Evolutionary conservation across 2,888 invertebrate species (phyloP), one percentile per base, ranked within the genome.

Genomic region (Caenorhabditis doughertyi): DNA sequence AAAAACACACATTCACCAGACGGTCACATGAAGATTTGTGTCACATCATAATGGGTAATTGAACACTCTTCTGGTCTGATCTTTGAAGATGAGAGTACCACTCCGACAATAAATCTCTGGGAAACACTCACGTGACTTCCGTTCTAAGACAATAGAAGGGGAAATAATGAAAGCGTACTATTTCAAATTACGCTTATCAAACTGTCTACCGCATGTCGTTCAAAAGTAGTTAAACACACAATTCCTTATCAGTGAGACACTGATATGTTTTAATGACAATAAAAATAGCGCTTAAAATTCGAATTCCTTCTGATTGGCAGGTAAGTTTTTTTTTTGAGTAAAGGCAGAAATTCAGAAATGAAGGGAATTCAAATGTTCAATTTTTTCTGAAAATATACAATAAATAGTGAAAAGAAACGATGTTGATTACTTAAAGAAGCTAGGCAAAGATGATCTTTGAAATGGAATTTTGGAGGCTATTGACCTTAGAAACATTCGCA

Each of bases 31-130:
- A 51, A 29, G 32, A 49, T 60, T 27, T 21, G 71, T 51, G 60
- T 51, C 72, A 62, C 47, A 29, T 70, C 56, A 70, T 56, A 44
- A 42, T 71, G 72, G 72, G 39, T 62, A 51, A 62, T 72, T 72
- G 51, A 60, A 72, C 68, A 55, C 27, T 16, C 32, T 25, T 56
- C 35, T 25, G 13, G 9, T 35, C 35, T 13, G 44, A 47, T 47
- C 18, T 51, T 51, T 51, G 35, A 55, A 65, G 35, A 13, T n/a
- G n/a, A n/a, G n/a, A n/a, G n/a, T n/a, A n/a, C n/a, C n/a, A n/a
- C n/a, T 9, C 51, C 51, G 51, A 35, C 25, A 5, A 5, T 0
- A 32, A 11, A 25, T 29, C 65, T 32, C 21, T 71, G 58, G 11
- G 27, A 70, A 56, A 29, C n/a, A n/a, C 39, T 55, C 51, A 27